Conservation (phyloP, 2,797 vertebrate genomes). For the Cyprinodon diabolis region DNA sequence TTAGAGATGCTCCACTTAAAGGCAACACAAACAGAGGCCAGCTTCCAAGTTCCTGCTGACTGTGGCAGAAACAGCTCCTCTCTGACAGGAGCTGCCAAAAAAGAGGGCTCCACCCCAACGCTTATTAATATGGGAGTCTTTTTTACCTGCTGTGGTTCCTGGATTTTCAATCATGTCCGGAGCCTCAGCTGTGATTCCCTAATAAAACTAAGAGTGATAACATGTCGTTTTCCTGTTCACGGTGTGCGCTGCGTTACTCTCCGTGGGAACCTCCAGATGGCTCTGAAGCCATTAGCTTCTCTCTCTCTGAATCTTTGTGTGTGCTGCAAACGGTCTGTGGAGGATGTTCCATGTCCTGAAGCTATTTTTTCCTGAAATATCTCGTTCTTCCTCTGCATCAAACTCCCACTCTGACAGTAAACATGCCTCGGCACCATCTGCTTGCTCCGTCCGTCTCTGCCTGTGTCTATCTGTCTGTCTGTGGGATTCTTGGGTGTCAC, state of each 20-base stretch:
- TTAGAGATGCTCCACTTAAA: conserved; percentile 71
- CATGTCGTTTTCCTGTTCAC: conserved; percentile 2
- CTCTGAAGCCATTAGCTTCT: conserved; percentile 47
- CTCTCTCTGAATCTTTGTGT: conserved; percentile 19
- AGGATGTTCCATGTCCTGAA: conserved; percentile 50
- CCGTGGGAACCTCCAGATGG: conserved; percentile 49
- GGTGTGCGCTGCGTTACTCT: conserved; percentile 6
- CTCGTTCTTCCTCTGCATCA: conserved; percentile 30
- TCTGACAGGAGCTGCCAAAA: conserved; percentile 35
- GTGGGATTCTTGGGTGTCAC: conserved; percentile 1
- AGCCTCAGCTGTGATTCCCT: not conserved
- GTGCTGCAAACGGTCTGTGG: conserved; percentile 36
- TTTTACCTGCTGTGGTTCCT: not conserved
- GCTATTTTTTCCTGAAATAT: conserved; percentile 43
- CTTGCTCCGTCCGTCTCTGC: conserved; percentile 15
- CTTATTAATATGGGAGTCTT: conserved; percentile 33
- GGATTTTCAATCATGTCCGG: conserved; percentile 1
- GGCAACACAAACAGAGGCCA: conserved; percentile 24
- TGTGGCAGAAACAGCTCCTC: conserved; percentile 30
- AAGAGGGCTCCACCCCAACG: not conserved
- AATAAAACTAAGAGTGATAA: conserved; percentile 31
- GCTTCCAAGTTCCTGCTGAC: conserved; percentile 34
- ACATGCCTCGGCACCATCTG: conserved; percentile 51
- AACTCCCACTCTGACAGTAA: conserved; percentile 43
- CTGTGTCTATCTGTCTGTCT: conserved; percentile 10